Percentiles rank a stretch among this genome's conserved stretches.
Conservation (phyloP, 1,140 invertebrate genomes). For the Temnothorax longispinosus region DNA sequence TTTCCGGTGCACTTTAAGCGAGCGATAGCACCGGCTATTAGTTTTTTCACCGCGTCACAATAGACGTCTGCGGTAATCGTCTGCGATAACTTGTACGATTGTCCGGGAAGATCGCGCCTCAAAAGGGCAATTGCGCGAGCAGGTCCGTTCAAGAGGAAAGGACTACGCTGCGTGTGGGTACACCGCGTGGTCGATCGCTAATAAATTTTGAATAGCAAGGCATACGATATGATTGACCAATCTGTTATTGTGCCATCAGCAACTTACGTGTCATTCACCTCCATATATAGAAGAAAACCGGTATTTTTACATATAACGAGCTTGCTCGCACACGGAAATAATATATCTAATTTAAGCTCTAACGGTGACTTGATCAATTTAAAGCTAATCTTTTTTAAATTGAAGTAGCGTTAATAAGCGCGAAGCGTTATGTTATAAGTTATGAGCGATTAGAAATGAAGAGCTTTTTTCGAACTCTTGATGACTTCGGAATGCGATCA, state of each 20-base stretch:
- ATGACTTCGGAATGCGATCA: neutral
- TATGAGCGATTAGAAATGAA: neutral
- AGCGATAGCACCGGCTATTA: neutral
- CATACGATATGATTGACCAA: slow-evolving; percentile 22
- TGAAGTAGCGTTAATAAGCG: neutral
- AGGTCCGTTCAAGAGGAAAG: neutral
- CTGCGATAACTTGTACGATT: slow-evolving; percentile 4
- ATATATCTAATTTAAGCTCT: neutral
- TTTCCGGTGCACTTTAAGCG: neutral
- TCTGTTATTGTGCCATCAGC: slow-evolving; percentile 5
- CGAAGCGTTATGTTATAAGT: neutral
- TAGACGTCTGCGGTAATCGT: slow-evolving; percentile 13
- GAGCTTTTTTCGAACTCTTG: neutral
- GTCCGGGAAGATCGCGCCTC: slow-evolving; percentile 7
- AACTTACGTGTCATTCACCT: slow-evolving; percentile 35
- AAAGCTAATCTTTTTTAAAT: neutral
- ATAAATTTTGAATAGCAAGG: slow-evolving; percentile 37
- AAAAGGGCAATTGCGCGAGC: slow-evolving; percentile 41
- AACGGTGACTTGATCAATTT: neutral
- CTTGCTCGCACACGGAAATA: neutral
- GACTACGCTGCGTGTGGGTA: neutral
- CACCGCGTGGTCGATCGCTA: neutral
- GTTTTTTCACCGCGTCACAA: slow-evolving; percentile 18
- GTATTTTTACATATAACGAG: neutral
- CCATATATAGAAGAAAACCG: neutral